Percentiles rank a stretch among this genome's conserved stretches.
Evolutionary conservation across 2,888 invertebrate species (phyloP).

Genomic region (Linnaemya tessellans): DNA sequence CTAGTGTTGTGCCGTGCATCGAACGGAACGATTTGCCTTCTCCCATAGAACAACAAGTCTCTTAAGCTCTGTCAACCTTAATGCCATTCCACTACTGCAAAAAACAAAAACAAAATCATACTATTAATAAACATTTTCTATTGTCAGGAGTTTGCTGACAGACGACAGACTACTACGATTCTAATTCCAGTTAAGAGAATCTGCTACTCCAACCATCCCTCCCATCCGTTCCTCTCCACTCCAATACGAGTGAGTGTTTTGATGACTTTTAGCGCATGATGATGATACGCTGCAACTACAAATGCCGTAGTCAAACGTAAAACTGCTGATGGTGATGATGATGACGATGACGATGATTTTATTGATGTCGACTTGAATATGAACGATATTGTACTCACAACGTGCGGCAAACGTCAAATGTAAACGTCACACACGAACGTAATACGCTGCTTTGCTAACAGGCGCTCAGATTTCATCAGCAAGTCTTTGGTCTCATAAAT

Average conservation of each 20-base stretch:
- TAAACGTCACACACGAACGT: constrained; percentile 82
- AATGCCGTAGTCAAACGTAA: background rate
- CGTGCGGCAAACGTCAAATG: constrained; percentile 69
- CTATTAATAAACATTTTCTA: background rate
- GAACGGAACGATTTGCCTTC: too few relatives aligned
- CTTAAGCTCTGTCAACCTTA: background rate
- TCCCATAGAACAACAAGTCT: background rate
- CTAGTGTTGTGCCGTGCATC: too few relatives aligned
- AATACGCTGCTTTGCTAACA: constrained; percentile 79
- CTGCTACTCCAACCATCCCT: background rate
- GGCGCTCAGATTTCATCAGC: constrained; percentile 77
- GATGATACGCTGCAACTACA: background rate
- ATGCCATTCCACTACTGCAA: background rate
- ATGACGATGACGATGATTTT: constrained; percentile 7
- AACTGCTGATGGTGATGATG: background rate
- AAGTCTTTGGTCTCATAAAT: constrained; percentile 37
- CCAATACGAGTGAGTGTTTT: too few relatives aligned
- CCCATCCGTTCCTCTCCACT: background rate
- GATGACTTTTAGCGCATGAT: constrained; percentile 13
- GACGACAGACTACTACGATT: background rate
- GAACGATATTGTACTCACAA: constrained; percentile 50
- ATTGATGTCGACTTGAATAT: constrained; percentile 30
- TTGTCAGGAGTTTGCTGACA: too few relatives aligned
- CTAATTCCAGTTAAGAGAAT: background rate
- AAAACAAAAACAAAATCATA: background rate